These are phyloP conservation scores for Marcusenius ussheri DNA, from an alignment of 2,113 vertebrate genomes.

Conservation along the genomic window DNA sequence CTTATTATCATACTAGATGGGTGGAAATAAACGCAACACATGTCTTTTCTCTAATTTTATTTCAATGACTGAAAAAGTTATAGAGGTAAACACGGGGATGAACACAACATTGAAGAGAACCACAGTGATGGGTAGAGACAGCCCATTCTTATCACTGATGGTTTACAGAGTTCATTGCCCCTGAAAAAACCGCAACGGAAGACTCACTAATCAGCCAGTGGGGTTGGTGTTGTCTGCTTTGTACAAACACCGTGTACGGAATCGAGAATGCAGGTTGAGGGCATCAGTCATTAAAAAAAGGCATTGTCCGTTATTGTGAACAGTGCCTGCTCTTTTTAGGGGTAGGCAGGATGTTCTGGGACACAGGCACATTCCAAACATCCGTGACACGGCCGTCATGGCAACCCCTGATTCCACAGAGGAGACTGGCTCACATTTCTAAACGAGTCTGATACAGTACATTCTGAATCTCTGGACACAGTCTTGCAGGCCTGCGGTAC, in stretches of 20 bases:
- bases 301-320: conserved; percentile 27
- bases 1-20: neutral
- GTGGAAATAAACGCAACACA: neutral
- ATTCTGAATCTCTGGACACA: neutral
- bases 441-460: neutral
- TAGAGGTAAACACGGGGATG: conserved; percentile 58
- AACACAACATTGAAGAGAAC: conserved; percentile 48
- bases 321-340: conserved; percentile 26
- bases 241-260: conserved; percentile 27
- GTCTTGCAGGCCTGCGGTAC: neutral
- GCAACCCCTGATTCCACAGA: neutral
- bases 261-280: conserved; percentile 33
- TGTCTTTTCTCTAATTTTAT: conserved; percentile 49
- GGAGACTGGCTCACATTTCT: neutral
- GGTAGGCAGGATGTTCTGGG: conserved; percentile 22
- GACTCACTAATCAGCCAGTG: conserved; percentile 30
- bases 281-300: conserved; percentile 21
- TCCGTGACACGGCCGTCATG: neutral
- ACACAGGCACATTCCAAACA: conserved; percentile 21
- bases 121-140: conserved; percentile 33
- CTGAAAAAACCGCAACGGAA: conserved; percentile 27
- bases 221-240: conserved; percentile 29
- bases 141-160: conserved; percentile 34
- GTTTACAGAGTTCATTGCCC: conserved; percentile 34
- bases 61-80: conserved; percentile 59